A percentile compares a stretch with the other conserved stretches of the same genome.
Evolutionary conservation across 2,888 invertebrate genomes (phyloP).

Genomic region (Arge pagana): DNA sequence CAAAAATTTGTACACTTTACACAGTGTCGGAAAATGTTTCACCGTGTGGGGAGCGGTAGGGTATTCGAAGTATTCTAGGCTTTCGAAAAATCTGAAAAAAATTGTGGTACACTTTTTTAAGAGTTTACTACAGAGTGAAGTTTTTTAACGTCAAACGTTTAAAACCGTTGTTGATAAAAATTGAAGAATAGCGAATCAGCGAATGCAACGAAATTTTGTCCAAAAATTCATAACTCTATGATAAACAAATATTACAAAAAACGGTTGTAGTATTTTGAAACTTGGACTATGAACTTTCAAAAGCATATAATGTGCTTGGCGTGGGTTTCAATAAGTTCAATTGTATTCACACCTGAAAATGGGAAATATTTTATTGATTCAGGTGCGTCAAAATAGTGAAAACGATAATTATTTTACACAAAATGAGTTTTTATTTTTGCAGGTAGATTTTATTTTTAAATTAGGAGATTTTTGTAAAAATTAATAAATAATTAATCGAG

Average conservation of each 20-base stretch:
- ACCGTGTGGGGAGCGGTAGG: too few relatives aligned
- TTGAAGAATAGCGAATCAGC: slow-evolving; percentile 6
- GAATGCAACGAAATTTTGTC: slow-evolving; percentile 12
- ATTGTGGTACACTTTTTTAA: neutral
- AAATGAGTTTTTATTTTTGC: slow-evolving; percentile 13
- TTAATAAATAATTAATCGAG: too few relatives aligned
- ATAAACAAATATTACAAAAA: slow-evolving; percentile 22
- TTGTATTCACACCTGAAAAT: slow-evolving; percentile 23
- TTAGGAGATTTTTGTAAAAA: too few relatives aligned
- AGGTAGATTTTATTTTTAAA: too few relatives aligned
- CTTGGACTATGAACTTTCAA: slow-evolving; percentile 20
- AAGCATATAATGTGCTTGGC: slow-evolving; percentile 19
- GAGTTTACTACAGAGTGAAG: slow-evolving; percentile 7
- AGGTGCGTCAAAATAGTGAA: slow-evolving; percentile 15
- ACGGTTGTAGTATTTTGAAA: slow-evolving; percentile 20
- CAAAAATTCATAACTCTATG: slow-evolving; percentile 14
- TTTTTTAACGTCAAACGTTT: slow-evolving; percentile 3
- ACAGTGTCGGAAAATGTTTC: too few relatives aligned
- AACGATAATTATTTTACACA: slow-evolving; percentile 11
- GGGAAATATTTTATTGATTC: slow-evolving; percentile 21
- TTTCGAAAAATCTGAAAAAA: neutral
- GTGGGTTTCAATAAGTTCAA: slow-evolving; percentile 22
- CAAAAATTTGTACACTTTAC: too few relatives aligned
- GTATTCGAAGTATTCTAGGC: neutral
- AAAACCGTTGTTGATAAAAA: slow-evolving; percentile 22